Conservation (phyloP, 2,113 vertebrate genomes). For the Mungos mungo region DNA sequence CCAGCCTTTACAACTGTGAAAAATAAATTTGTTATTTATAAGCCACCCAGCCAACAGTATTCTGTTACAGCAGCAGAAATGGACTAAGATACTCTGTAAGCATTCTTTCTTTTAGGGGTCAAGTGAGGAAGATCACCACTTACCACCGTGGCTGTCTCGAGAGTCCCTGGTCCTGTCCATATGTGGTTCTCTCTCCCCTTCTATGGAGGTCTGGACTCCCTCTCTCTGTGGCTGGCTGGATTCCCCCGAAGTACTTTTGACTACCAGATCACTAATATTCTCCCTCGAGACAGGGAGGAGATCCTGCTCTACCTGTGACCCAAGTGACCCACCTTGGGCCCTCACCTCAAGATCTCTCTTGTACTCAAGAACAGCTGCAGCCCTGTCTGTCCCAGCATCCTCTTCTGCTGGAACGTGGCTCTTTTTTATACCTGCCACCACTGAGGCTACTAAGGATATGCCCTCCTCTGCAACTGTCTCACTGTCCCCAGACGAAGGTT, state of each 20-base stretch:
- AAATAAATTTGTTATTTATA: background rate
- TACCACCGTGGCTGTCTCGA: constrained; percentile 12
- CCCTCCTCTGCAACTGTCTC: background rate
- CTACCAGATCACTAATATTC: background rate
- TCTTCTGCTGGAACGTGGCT: background rate
- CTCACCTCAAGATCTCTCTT: background rate
- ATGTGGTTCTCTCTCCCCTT: background rate
- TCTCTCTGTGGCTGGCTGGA: background rate
- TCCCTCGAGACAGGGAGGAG: background rate
- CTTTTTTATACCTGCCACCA: background rate
- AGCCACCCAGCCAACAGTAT: background rate
- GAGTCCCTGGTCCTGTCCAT: background rate
- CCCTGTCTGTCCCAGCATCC: background rate
- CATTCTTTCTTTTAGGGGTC: background rate
- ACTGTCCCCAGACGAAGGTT: background rate
- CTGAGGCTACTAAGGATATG: background rate
- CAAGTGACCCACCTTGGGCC: background rate
- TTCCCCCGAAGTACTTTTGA: background rate
- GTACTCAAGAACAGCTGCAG: background rate
- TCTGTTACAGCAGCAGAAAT: background rate
- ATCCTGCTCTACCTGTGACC: background rate
- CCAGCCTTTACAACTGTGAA: background rate
- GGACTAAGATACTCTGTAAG: background rate
- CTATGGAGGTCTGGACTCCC: background rate
- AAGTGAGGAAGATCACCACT: background rate